A percentile compares a stretch with the other conserved stretches of the same genome.
Conservation (phyloP, 1,140 invertebrate genomes). For the Diuraphis noxia region DNA sequence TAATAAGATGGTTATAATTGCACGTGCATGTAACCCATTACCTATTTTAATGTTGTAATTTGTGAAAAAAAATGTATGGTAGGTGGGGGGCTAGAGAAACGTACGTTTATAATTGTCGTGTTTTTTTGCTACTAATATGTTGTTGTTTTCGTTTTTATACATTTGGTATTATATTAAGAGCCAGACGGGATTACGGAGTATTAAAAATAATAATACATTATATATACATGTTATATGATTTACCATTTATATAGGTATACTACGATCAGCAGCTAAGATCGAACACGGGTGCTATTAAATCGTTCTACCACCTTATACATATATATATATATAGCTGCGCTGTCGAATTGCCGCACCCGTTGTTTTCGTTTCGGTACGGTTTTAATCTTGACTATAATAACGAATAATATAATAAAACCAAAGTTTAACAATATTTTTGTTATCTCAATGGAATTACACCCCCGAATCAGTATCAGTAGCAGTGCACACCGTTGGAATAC, state of each 20-base stretch:
- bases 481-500: background rate
- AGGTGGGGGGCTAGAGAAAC: too few relatives aligned
- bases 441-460: background rate
- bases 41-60: too few relatives aligned
- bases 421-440: too few relatives aligned
- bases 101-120: background rate
- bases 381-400: background rate
- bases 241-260: too few relatives aligned
- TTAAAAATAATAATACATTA: background rate
- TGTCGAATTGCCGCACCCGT: background rate
- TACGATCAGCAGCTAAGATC: background rate
- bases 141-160: background rate
- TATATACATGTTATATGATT: background rate
- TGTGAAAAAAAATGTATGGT: too few relatives aligned
- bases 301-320: background rate
- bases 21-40: background rate
- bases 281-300: background rate
- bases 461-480: background rate
- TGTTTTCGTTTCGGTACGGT: background rate
- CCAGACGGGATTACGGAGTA: background rate
- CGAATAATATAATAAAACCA: too few relatives aligned
- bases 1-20: background rate
- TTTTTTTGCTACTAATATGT: background rate
- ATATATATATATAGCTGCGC: background rate
- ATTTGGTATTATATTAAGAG: background rate